Evolutionary conservation across 2,888 invertebrate genomes (phyloP).

Genomic region (Drosophila kambysellisi): DNA sequence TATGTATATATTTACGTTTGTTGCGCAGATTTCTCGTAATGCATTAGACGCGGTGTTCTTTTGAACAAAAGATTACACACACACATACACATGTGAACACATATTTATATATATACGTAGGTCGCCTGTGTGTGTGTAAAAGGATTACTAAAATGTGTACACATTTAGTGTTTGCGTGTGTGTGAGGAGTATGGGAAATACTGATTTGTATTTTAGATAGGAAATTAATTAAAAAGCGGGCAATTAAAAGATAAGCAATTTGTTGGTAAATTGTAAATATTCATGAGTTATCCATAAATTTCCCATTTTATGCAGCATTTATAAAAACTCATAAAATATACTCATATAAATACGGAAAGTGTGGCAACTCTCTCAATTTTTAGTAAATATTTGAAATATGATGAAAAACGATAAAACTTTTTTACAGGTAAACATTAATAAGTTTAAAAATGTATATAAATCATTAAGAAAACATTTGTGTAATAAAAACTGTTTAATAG

Average conservation of each 20-base stretch:
- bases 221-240: constrained; percentile 10
- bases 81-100: background rate
- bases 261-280: background rate
- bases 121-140: constrained; percentile 5
- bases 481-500: background rate
- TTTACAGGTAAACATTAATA: background rate
- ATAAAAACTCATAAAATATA: background rate
- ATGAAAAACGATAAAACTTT: background rate
- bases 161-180: background rate
- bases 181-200: background rate
- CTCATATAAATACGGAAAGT: background rate
- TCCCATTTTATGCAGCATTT: background rate
- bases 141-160: constrained; percentile 13
- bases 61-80: constrained; percentile 11
- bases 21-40: constrained; percentile 28
- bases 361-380: constrained; percentile 3
- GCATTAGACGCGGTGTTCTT: constrained; percentile 8
- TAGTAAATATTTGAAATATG: background rate
- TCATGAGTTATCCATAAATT: background rate
- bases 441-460: background rate
- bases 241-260: constrained; percentile 13
- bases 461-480: background rate
- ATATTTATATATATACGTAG: constrained; percentile 8
- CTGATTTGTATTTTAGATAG: constrained; percentile 4
- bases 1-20: constrained; percentile 19